Percentiles rank a stretch among this genome's conserved stretches.
Evolutionary conservation across 2,113 vertebrate genomes (phyloP).

Genomic region (Maccullochella peelii): DNA sequence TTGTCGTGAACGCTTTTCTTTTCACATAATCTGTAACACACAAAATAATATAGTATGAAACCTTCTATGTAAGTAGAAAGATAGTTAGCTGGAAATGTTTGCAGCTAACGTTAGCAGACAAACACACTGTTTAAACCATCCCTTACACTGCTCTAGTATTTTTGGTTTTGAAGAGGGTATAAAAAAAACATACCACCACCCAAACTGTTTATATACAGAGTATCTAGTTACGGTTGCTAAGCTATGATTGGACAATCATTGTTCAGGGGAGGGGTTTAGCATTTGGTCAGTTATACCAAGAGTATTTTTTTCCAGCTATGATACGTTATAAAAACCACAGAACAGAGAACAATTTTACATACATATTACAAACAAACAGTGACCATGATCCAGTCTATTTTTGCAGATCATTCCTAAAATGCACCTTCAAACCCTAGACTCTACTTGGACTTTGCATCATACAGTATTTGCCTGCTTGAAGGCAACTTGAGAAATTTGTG

Average conservation of each 20-base stretch:
- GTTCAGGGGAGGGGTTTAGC: neutral
- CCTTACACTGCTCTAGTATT: neutral
- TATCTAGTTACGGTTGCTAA: neutral
- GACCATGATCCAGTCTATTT: neutral
- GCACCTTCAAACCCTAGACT: neutral
- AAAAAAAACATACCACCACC: neutral
- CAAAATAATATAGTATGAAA: neutral
- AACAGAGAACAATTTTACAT: neutral
- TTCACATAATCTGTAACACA: neutral
- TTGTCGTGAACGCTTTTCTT: neutral
- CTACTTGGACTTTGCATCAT: neutral
- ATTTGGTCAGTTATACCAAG: neutral
- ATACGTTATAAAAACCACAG: neutral
- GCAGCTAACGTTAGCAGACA: neutral
- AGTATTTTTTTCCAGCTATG: neutral
- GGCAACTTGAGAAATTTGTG: constrained; percentile 5
- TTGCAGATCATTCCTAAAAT: constrained; percentile 11
- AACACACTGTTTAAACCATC: neutral
- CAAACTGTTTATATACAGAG: neutral
- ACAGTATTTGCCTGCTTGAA: constrained; percentile 20
- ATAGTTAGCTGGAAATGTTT: neutral
- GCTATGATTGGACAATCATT: neutral
- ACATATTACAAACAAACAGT: neutral
- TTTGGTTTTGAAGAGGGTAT: neutral
- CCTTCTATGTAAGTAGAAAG: neutral